phyloP scores from a whole-genome alignment of 2,888 invertebrate species.

The Phortica okadai region DNA sequence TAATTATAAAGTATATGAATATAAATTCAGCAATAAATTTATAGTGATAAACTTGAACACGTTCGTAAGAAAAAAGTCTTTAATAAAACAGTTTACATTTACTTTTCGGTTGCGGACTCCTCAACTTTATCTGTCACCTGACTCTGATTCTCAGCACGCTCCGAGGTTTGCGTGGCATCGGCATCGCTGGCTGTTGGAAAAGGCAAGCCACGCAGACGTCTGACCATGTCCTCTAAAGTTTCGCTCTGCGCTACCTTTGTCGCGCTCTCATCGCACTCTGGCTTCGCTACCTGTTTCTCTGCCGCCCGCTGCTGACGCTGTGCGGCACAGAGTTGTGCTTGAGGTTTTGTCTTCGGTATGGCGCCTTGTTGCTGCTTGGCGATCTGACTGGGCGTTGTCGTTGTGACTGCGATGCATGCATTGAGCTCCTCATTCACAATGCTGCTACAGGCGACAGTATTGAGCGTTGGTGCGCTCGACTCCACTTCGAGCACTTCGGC shows the following conservation, averaged over 20 bases:
- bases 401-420: constrained; percentile 66
- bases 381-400: constrained; percentile 66
- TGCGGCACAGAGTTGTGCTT: constrained; percentile 64
- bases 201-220: constrained; percentile 66
- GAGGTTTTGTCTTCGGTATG: constrained; percentile 44
- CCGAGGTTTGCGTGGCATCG: background rate
- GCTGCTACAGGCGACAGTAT: constrained; percentile 62
- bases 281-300: constrained; percentile 39
- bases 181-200: constrained; percentile 53
- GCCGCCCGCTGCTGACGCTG: constrained; percentile 51
- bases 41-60: constrained; percentile 13
- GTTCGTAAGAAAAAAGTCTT: constrained; percentile 17
- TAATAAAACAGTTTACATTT: background rate
- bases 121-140: background rate
- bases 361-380: constrained; percentile 59
- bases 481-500: constrained; percentile 47
- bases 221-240: constrained; percentile 70
- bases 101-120: background rate
- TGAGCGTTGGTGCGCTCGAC: constrained; percentile 48
- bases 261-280: constrained; percentile 36
- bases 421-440: constrained; percentile 63
- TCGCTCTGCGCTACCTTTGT: constrained; percentile 40
- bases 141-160: background rate
- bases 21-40: constrained; percentile 21
- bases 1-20: background rate